Evolutionary conservation across 2,113 vertebrate genomes (phyloP), one percentile per base, ranked within the genome.

Genomic region (Recurvirostra avosetta): DNA sequence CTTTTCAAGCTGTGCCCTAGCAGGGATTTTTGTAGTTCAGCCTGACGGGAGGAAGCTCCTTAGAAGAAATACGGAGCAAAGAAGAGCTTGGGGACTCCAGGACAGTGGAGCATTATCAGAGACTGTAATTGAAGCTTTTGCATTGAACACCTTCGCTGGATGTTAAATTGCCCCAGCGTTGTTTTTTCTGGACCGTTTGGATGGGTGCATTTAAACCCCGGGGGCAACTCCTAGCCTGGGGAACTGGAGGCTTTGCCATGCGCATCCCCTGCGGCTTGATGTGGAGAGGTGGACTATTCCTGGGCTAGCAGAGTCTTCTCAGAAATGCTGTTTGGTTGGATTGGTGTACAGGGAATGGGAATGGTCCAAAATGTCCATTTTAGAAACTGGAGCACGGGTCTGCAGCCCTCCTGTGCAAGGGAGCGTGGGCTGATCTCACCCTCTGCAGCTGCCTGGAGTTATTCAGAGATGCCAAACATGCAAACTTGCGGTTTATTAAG

Each of bases 251-350:
- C n/a, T 59, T 43, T 76, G 15, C 73, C 19, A 3, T 0, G 2
- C 2, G 22, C 15, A 3, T 11, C 49, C 76, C 3, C 0, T 5
- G 11, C 0, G 3, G 5, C 45, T 36, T 53, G 7, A 2, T 27
- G 11, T 25, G 50, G 45, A 81, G 72, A 34, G 29, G 2, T 47
- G 62, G 14, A 21, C 3, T 45, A 2, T 40, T 59, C 34, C 58
- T 8, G 23, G 59, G 18, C 41, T 63, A 27, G 45, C 49, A 8
- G 34, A 56, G 19, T 12, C 34, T 63, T 14, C 41, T 41, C n/a
- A 7, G 27, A 10, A 56, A 15, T 3, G 23, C 62, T 23, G 4
- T 40, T 12, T 7, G 1, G 13, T 45, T 29, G 55, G 15, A 5
- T 40, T 40, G 15, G 8, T 2, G 18, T 6, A 0, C 47, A 38